Evolutionary conservation across 37 sponge, comb jelly and placozoan genomes (phyloP).

Genomic region (Tethya wilhelma): DNA sequence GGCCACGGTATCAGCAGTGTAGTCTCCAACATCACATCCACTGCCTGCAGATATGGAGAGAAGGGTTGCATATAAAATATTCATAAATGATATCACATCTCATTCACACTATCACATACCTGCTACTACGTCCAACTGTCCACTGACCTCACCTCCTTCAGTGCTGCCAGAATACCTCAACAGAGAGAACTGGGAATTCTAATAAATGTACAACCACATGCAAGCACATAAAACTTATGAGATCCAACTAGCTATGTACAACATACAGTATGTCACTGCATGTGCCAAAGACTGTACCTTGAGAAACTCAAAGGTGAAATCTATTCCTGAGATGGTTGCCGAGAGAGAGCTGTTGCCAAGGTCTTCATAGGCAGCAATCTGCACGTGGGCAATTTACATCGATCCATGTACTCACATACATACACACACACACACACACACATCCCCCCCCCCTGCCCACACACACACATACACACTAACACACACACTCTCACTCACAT

Average conservation of each 20-base stretch:
- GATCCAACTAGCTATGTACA: neutral
- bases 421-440: too few relatives aligned
- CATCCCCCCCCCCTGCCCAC: too few relatives aligned
- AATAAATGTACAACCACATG: too few relatives aligned
- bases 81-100: neutral
- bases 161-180: slow-evolving; percentile 69
- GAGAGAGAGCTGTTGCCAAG: neutral
- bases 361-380: slow-evolving; percentile 22
- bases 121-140: slow-evolving; percentile 10
- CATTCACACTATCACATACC: slow-evolving; percentile 10
- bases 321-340: slow-evolving; percentile 1
- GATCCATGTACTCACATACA: neutral
- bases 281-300: neutral
- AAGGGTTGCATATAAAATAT: neutral
- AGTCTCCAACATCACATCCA: neutral
- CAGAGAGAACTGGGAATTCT: slow-evolving; percentile 57
- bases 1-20: slow-evolving; percentile 8
- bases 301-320: neutral
- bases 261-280: neutral
- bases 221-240: neutral
- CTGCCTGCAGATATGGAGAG: neutral
- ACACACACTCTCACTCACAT: neutral
- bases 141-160: neutral
- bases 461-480: neutral
- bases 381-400: neutral